These are phyloP conservation scores for Eulemur coronatus DNA, from an alignment of 2,797 vertebrate species.

Conservation along the genomic window DNA sequence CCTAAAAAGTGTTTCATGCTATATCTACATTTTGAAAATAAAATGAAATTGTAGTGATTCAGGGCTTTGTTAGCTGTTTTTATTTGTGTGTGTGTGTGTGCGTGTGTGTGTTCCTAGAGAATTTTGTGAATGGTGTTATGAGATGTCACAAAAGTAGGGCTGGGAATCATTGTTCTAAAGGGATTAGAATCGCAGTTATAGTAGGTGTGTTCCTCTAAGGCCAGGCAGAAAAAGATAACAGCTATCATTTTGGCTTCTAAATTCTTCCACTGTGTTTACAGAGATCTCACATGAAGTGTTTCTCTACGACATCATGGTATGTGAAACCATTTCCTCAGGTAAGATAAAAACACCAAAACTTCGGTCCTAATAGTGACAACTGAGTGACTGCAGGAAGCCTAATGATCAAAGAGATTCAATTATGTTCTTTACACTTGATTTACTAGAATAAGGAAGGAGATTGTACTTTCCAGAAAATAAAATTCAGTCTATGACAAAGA, in stretches of 20 bases:
- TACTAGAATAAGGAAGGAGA: not conserved
- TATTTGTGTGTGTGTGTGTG: not conserved
- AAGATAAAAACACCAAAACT: not conserved
- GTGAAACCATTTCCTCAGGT: not conserved
- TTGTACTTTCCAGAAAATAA: not conserved
- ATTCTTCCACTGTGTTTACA: not conserved
- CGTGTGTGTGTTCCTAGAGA: not conserved
- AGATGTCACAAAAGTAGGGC: not conserved
- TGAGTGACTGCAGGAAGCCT: not conserved
- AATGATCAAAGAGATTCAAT: not conserved
- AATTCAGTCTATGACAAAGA: not conserved
- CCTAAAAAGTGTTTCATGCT: not conserved
- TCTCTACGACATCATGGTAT: not conserved
- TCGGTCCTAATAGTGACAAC: not conserved
- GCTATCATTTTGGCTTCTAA: not conserved
- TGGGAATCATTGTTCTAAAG: not conserved
- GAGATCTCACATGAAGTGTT: not conserved
- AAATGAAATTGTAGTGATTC: slow-evolving; percentile 45
- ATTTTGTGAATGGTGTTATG: not conserved
- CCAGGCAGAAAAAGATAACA: not conserved
- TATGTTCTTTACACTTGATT: not conserved
- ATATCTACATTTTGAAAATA: slow-evolving; percentile 2
- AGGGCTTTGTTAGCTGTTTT: not conserved
- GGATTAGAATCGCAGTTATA: not conserved
- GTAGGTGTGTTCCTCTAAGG: not conserved